Evolutionary conservation across 2,113 vertebrate genomes (phyloP), one percentile per base, ranked within the genome.

Genomic region (Carassius auratus): DNA sequence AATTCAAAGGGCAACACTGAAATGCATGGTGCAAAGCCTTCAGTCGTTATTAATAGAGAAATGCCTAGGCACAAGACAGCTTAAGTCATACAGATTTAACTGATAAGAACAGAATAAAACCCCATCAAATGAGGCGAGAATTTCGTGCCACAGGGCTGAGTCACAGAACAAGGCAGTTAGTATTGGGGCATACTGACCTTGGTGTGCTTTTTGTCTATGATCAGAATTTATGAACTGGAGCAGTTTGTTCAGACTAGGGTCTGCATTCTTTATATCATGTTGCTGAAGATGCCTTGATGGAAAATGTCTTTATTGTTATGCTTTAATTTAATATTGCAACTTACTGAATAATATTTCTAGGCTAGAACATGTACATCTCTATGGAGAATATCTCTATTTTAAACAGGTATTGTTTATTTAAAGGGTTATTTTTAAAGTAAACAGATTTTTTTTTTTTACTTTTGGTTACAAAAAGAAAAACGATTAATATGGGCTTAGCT

Each of bases 41-140:
- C 21, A 23, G 62, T 66, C 12, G 0, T 38, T 52, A 55, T 6
- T 23, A 26, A 55, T 76, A 7, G 17, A 59, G 19, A 52, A 52
- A 52, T 55, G 19, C 15, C 33, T 79, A 23, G 42, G 78, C 26
- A 48, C 55, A 64, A 64, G 14, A 62, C 57, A 17, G 59, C 59
- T 66, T 4, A 50, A 81, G 7, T 55, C 48, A 26, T 4, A 26
- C 78, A 81, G 80, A 81, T 81, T 68, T 3, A 21, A 14, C 62
- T n/a, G 80, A 81, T 81, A 69, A 68, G 23, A 50, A 50, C 62
- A 52, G 61, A 69, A 81, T 66, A 62, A 69, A 81, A 81, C 8
- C 62, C 74, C 1, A 0, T 19, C 8, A 76, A n/a, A 75, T 75
- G 42, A 26, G 12, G 21, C 7, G 13, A 80, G 80, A 21, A 30